These are phyloP conservation scores for Natator depressus DNA, from an alignment of 2,113 vertebrate genomes.

Conservation along the genomic window DNA sequence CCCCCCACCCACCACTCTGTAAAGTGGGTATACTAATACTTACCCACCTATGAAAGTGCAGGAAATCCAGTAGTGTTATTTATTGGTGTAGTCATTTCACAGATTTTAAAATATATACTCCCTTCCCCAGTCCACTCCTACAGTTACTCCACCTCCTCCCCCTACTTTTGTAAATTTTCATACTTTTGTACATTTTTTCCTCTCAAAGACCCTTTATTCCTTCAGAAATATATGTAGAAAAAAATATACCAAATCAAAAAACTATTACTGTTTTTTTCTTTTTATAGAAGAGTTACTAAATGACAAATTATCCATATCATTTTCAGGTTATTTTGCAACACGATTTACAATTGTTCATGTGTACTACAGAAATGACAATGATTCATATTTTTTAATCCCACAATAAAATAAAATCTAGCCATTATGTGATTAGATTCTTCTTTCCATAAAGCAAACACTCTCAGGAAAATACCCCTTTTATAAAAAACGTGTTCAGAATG, in stretches of 20 bases:
- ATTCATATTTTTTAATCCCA: slow-evolving; percentile 24
- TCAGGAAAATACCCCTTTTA: slow-evolving; percentile 9
- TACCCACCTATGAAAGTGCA: not conserved
- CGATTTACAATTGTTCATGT: slow-evolving; percentile 38
- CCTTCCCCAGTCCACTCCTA: not conserved
- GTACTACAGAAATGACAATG: not conserved
- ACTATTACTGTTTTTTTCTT: not conserved
- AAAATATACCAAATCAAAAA: not conserved
- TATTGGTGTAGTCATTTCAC: not conserved
- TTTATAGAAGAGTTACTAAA: not conserved
- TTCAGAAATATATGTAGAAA: not conserved
- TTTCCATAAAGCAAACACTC: slow-evolving; percentile 25
- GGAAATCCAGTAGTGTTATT: not conserved
- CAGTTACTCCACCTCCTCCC: not conserved
- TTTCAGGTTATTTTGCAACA: not conserved
- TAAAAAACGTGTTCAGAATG: not conserved
- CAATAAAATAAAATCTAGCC: slow-evolving; percentile 19
- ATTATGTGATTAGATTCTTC: slow-evolving; percentile 22
- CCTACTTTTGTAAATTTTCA: not conserved
- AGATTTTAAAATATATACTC: not conserved
- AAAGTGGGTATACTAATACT: not conserved
- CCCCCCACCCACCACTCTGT: not conserved
- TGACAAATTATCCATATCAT: not conserved
- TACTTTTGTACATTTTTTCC: not conserved
- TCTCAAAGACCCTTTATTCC: not conserved